Evolutionary conservation across 2,797 vertebrate species (phyloP), one percentile per base, ranked within the genome.

Genomic region (Saxicola maurus): DNA sequence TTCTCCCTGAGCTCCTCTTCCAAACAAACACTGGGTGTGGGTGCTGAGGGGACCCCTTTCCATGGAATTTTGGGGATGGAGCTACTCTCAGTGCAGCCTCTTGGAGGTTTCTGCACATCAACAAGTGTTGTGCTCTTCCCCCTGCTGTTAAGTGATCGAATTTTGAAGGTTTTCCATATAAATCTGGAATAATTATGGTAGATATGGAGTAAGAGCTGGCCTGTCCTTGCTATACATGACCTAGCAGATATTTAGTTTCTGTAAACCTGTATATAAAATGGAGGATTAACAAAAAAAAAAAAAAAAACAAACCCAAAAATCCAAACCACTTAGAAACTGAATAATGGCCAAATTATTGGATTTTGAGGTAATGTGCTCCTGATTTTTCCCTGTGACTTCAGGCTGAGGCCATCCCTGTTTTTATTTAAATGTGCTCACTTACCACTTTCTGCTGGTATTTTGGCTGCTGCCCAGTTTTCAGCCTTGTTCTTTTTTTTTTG

Each of bases 21-120:
- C 7, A 17, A 40, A n/a, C 12, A 72, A 27, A 30, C 0, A 0
- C 31, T 13, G 5, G 56, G 6, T 23, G 15, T n/a, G 21, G 28
- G 27, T 27, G 43, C 45, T 28, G 31, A 55, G 52, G 52, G 30
- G 8, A 11, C 16, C 0, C 0, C 23, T 75, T 37, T 2, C 7
- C 1, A 0, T 8, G 7, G 17, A 15, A 4, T 56, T 66, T 40
- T 3, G 9, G 49, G 21, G 13, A 1, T 38, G n/a, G 37, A 30
- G 27, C 7, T 19, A 0, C 8, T 19, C 13, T 8, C 4, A 24
- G 49, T 0, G 0, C 9, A 5, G 43, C 5, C 13, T 30, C 16
- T 33, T 14, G 7, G 24, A 35, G 31, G 7, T 19, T 19, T 38
- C 8, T 6, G 10, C 8, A 1, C 3, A 4, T 7, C 2, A 21